These are phyloP conservation scores for Cherax quadricarinatus DNA, from an alignment of 1,140 invertebrate genomes.

Conservation along the genomic window DNA sequence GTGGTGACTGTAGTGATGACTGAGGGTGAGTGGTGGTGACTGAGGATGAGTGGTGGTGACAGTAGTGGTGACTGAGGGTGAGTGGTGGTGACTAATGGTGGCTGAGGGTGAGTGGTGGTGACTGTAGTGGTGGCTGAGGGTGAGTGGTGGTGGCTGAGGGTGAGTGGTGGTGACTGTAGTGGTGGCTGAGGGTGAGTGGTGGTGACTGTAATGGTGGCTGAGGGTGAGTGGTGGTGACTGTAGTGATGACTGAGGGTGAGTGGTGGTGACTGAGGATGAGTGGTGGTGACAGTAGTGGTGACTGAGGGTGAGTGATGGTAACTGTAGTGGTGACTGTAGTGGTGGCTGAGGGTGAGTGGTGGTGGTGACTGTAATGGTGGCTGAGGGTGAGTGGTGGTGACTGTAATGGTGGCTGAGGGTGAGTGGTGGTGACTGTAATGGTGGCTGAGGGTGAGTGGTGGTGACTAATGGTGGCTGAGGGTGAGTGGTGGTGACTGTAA, in stretches of 20 bases:
- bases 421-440: too few relatives aligned
- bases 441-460: neutral
- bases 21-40: neutral
- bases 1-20: neutral
- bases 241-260: neutral
- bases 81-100: neutral
- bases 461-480: neutral
- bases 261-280: neutral
- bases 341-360: too few relatives aligned
- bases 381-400: neutral
- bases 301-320: neutral
- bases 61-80: neutral
- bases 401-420: too few relatives aligned
- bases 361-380: too few relatives aligned
- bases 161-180: neutral
- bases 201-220: neutral
- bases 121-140: too few relatives aligned
- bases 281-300: neutral
- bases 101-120: too few relatives aligned
- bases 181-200: neutral
- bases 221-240: too few relatives aligned
- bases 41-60: neutral
- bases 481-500: neutral
- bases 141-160: neutral
- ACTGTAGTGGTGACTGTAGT: neutral